A percentile compares a stretch with the other conserved stretches of the same genome.
Conservation (phyloP, 2,113 vertebrate genomes). For the Himantopus leucocephalus region DNA sequence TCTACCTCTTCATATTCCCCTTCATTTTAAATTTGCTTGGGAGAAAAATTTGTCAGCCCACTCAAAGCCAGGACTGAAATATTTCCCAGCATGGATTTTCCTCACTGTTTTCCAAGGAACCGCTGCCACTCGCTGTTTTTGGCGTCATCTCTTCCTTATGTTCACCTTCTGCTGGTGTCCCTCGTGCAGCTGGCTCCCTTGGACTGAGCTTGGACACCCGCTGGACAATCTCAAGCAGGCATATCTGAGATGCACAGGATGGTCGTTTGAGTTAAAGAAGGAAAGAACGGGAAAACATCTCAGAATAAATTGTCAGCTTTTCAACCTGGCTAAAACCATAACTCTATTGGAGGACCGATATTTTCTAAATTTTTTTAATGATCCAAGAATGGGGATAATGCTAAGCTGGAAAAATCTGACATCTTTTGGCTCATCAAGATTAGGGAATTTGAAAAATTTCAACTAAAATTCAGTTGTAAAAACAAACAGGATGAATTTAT, state of each 20-base stretch:
- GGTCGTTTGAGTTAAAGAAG: not conserved
- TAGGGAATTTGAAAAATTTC: not conserved
- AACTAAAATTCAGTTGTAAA: not conserved
- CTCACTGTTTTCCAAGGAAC: not conserved
- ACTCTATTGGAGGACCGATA: not conserved
- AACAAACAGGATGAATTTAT: not conserved
- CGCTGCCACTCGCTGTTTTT: not conserved
- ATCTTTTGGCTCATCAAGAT: not conserved
- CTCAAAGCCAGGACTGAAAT: not conserved
- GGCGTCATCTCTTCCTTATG: not conserved
- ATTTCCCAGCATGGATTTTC: not conserved
- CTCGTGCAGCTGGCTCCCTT: not conserved
- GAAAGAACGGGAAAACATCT: not conserved
- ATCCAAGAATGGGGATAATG: not conserved
- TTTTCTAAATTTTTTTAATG: not conserved
- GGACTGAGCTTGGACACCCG: not conserved
- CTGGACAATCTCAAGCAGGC: not conserved
- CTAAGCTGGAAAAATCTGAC: not conserved
- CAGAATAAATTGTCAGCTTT: not conserved
- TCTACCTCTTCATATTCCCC: not conserved
- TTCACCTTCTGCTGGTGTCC: not conserved
- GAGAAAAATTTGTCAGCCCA: not conserved
- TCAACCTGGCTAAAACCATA: not conserved
- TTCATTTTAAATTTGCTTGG: not conserved
- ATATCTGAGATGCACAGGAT: not conserved